Conservation (phyloP, 2,797 vertebrate genomes). For the Petrocephalus sullivani region DNA sequence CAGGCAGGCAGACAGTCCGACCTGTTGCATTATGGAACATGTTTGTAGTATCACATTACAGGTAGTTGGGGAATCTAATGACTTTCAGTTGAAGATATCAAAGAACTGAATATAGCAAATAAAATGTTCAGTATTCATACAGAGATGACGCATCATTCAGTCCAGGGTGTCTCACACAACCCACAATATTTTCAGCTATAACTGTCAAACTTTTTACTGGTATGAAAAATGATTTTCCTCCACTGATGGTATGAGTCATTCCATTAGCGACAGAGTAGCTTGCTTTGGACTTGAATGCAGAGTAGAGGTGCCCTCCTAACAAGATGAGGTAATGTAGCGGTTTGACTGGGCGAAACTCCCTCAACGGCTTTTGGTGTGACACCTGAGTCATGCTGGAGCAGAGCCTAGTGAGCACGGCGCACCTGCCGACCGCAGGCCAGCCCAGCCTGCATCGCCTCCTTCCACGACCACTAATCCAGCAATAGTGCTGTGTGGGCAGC, state of each 20-base stretch:
- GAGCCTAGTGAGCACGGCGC: neutral
- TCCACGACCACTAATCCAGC: conserved; percentile 5
- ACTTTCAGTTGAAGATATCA: neutral
- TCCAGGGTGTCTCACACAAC: neutral
- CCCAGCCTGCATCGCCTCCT: neutral
- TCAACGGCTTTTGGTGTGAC: neutral
- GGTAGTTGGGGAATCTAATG: neutral
- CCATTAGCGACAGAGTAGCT: neutral
- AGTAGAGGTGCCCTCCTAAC: neutral
- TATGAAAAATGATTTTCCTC: neutral
- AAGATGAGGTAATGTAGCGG: neutral
- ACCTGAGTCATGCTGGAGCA: neutral
- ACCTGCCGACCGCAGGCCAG: neutral
- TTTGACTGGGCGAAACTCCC: neutral
- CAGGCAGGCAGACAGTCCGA: neutral
- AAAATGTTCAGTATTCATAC: neutral
- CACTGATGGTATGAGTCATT: neutral
- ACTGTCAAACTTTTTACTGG: neutral
- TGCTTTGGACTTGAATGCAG: neutral
- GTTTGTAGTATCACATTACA: neutral
- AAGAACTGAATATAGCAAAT: neutral
- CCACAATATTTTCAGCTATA: neutral
- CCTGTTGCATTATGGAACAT: neutral
- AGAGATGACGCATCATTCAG: neutral
- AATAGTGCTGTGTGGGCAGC: conserved; percentile 5